Evolutionary conservation across 2,797 vertebrate genomes (phyloP).

Genomic region (Carduelis carduelis): DNA sequence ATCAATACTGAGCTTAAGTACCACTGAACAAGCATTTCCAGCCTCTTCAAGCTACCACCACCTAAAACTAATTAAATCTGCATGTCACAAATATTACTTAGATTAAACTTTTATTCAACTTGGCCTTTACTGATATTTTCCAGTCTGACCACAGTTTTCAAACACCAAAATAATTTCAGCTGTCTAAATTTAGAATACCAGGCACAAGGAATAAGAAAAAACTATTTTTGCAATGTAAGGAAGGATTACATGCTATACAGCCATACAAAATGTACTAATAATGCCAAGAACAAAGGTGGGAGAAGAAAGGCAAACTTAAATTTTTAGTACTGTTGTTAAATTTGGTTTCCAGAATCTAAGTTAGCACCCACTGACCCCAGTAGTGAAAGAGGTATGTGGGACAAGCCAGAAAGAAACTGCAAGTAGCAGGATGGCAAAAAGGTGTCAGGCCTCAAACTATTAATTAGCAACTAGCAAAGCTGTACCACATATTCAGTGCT

Average conservation of each 20-base stretch:
- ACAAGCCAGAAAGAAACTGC: slow-evolving; percentile 67
- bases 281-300: slow-evolving; percentile 50
- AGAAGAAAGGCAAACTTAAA: slow-evolving; percentile 40
- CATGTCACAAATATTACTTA: neutral
- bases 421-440: slow-evolving; percentile 68
- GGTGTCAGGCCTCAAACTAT: slow-evolving; percentile 72
- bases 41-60: neutral
- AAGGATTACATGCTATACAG: slow-evolving; percentile 39
- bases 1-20: neutral
- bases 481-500: slow-evolving; percentile 66
- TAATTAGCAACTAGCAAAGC: slow-evolving; percentile 78
- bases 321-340: slow-evolving; percentile 65
- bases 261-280: slow-evolving; percentile 51
- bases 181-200: slow-evolving; percentile 34
- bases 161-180: slow-evolving; percentile 60
- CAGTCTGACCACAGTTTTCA: slow-evolving; percentile 25
- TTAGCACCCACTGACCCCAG: slow-evolving; percentile 61
- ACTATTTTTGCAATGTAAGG: neutral
- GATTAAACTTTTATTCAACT: neutral
- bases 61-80: slow-evolving; percentile 29
- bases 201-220: neutral
- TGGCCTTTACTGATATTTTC: neutral
- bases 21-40: neutral
- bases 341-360: slow-evolving; percentile 62
- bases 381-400: slow-evolving; percentile 46